Evolutionary conservation across 2,797 vertebrate species (phyloP).

Genomic region (Falco naumanni): DNA sequence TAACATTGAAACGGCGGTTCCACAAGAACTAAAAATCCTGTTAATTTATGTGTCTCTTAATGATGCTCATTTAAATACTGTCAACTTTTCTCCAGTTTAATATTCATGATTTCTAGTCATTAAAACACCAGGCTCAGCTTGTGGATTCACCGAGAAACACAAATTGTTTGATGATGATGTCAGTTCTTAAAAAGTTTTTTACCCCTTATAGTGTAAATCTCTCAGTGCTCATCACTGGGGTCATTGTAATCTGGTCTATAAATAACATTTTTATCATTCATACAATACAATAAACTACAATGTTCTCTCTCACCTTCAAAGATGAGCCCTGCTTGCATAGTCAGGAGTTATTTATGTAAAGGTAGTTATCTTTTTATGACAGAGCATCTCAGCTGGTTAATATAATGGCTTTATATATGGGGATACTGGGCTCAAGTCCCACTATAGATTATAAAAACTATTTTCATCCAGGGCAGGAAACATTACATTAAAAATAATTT

Average conservation of each 20-base stretch:
- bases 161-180: slow-evolving; percentile 72
- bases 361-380: slow-evolving; percentile 64
- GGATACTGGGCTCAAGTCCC: slow-evolving; percentile 58
- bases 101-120: slow-evolving; percentile 84
- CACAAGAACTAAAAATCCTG: slow-evolving; percentile 85
- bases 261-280: slow-evolving; percentile 54
- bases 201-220: slow-evolving; percentile 36
- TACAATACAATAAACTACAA: slow-evolving; percentile 26
- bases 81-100: slow-evolving; percentile 83
- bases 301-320: slow-evolving; percentile 63
- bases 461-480: slow-evolving; percentile 49
- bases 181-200: slow-evolving; percentile 66
- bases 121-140: slow-evolving; percentile 71
- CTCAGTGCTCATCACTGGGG: slow-evolving; percentile 13
- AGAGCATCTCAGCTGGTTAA: slow-evolving; percentile 54
- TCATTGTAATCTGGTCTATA: slow-evolving; percentile 48
- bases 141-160: slow-evolving; percentile 65
- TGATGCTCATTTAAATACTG: slow-evolving; percentile 88
- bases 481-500: slow-evolving; percentile 64
- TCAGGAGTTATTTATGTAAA: slow-evolving; percentile 63
- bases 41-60: slow-evolving; percentile 88
- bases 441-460: slow-evolving; percentile 53
- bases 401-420: slow-evolving; percentile 58
- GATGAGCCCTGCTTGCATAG: slow-evolving; percentile 8
- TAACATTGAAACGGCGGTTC: slow-evolving; percentile 84